Conservation (phyloP, 2,888 invertebrate species). For the Mactromeris polynyma region DNA sequence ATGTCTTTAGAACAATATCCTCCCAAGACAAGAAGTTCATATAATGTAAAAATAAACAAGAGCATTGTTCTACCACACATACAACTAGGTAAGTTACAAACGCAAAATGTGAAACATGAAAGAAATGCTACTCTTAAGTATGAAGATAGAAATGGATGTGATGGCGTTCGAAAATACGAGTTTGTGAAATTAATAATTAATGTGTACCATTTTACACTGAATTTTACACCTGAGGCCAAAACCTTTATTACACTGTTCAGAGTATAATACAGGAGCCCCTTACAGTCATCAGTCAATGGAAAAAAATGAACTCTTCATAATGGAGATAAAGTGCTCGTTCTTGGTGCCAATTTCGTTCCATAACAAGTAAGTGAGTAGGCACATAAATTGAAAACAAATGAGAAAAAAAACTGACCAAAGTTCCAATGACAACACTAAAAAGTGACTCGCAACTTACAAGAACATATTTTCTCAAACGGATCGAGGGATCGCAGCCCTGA, state of each 20-base stretch:
- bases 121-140: conserved; percentile 2
- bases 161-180: neutral
- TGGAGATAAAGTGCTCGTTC: neutral
- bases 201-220: neutral
- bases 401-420: conserved; percentile 4
- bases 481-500: conserved; percentile 36
- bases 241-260: neutral
- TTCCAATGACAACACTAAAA: conserved; percentile 23
- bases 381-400: conserved; percentile 11
- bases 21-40: neutral
- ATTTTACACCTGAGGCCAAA: neutral
- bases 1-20: no score
- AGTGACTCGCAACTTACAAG: conserved; percentile 38
- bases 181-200: neutral
- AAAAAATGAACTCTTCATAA: neutral
- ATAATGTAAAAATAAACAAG: neutral
- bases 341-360: neutral
- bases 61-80: neutral
- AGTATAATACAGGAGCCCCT: neutral
- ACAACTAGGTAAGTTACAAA: neutral
- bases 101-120: neutral
- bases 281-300: neutral
- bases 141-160: neutral
- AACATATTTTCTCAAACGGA: conserved; percentile 41
- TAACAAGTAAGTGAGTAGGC: neutral